phyloP scores from a whole-genome alignment of 2,888 invertebrate species.

The Elaeidobius kamerunicus region DNA sequence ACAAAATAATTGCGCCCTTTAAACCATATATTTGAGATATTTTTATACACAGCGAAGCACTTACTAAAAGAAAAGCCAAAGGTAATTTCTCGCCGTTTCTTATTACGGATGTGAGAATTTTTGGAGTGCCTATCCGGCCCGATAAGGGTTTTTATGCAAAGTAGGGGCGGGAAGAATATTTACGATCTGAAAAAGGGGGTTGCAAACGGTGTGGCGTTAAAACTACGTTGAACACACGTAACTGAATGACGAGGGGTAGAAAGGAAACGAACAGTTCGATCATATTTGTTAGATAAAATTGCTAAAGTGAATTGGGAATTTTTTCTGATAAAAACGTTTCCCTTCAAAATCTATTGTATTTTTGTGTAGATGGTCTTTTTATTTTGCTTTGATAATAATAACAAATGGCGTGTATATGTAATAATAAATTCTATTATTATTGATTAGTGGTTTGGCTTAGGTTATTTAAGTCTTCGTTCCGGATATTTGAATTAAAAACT shows the following conservation, averaged over 20 bases:
- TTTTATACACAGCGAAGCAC: constrained; percentile 10
- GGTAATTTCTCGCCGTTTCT: constrained; percentile 17
- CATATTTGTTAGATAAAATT: not conserved
- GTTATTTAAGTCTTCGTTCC: too few relatives aligned
- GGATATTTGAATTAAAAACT: too few relatives aligned
- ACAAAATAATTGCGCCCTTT: constrained; percentile 1
- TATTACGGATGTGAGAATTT: constrained; percentile 18
- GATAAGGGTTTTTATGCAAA: constrained; percentile 23
- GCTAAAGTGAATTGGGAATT: too few relatives aligned
- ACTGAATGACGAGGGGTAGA: not conserved
- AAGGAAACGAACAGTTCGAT: not conserved
- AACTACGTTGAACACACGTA: constrained; percentile 14
- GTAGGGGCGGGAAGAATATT: constrained; percentile 15
- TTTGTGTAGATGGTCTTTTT: too few relatives aligned
- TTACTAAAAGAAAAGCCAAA: constrained; percentile 17
- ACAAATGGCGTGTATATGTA: not conserved
- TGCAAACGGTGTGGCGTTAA: constrained; percentile 18
- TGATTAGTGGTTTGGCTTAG: too few relatives aligned
- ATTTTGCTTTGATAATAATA: too few relatives aligned
- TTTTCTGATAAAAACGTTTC: too few relatives aligned
- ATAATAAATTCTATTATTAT: too few relatives aligned
- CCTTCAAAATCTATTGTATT: too few relatives aligned
- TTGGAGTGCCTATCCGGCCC: constrained; percentile 11
- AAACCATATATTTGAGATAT: constrained; percentile 3
- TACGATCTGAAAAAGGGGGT: constrained; percentile 10